Evolutionary conservation across 1,140 invertebrate species (phyloP).

Genomic region (Diprion similis): DNA sequence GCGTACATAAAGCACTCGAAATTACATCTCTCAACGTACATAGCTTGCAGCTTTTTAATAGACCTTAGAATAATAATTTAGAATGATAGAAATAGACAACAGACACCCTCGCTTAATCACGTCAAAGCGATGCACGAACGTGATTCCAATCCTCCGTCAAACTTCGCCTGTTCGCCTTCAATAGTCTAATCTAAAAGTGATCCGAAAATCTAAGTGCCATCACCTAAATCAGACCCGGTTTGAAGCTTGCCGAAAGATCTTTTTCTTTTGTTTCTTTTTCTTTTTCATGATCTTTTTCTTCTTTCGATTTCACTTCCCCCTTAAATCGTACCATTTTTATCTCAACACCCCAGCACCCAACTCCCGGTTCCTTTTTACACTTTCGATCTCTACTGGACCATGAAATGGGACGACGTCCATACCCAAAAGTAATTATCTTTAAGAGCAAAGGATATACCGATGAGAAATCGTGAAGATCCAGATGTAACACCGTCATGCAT

Average conservation of each 20-base stretch:
- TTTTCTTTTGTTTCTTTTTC: not conserved
- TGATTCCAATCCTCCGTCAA: not conserved
- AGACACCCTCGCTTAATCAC: not conserved
- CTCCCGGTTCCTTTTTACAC: no score
- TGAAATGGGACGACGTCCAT: no score
- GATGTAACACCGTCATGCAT: no score
- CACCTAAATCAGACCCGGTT: no score
- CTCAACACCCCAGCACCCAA: not conserved
- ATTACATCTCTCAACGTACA: not conserved
- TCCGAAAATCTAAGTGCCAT: no score
- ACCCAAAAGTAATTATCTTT: no score
- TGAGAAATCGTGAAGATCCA: no score
- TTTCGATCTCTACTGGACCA: no score
- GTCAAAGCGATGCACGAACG: not conserved
- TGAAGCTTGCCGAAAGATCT: not conserved
- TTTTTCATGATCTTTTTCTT: constrained; percentile 15
- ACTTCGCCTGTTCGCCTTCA: not conserved
- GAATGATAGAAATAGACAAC: not conserved
- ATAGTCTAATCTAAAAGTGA: no score
- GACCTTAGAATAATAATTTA: not conserved
- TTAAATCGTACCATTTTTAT: not conserved
- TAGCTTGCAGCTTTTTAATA: not conserved
- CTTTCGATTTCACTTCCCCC: constrained; percentile 13
- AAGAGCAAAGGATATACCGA: no score
- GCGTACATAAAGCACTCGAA: not conserved